Base-by-base conservation (phyloP, 2,888 invertebrate genomes). In the Calephelis perditalis region DNA sequence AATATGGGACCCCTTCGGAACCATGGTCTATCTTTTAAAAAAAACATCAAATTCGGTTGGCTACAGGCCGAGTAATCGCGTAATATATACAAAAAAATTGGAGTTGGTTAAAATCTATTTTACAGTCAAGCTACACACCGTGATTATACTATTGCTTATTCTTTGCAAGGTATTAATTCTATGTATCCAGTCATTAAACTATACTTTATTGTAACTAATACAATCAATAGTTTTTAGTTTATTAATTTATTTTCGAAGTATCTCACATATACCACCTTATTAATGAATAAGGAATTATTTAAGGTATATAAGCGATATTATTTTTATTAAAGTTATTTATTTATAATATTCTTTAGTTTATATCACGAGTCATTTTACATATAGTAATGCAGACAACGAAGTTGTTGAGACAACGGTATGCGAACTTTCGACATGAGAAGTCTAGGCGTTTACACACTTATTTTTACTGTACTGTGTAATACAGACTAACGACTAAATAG, bases 241-340 rank as follows among this genome's bases (percentile, higher is more conserved):
- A 59, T 63, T 59, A 47, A 64, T 57, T 58, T 61, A 62, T 62
- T 58, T 56, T 46, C 54, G 61, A 56, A 70, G 66, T 76, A 74
- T 75, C 73, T 79, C 72, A 73, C 79, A 73, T 86, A 84, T 87
- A 88, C 88, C 88, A 87, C 88, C 88, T 87, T 88, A 87, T 87
- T 86, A 73, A 73, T 61, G 72, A 80, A 86, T 87, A 87, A 86
- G 86, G 86, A 76, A 74, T 68, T 75, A 71, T 76, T 81, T 84
- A 85, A 85, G 84, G 84, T 82, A 77, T 82, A 77, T 54, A 52
- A 45, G 58, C 5, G 36, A 65, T 65, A 66, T 67, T 81, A 82
- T 78, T 85, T 82, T 84, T 26, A 26, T 81, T 82, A 73, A 82
- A 83, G 82, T 85, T 85, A 86, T 85, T 86, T 86, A 86, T 84